A percentile compares a stretch with the other conserved stretches of the same genome.
phyloP scores from a whole-genome alignment of 1,140 invertebrate genomes.

The Homarus americanus region DNA sequence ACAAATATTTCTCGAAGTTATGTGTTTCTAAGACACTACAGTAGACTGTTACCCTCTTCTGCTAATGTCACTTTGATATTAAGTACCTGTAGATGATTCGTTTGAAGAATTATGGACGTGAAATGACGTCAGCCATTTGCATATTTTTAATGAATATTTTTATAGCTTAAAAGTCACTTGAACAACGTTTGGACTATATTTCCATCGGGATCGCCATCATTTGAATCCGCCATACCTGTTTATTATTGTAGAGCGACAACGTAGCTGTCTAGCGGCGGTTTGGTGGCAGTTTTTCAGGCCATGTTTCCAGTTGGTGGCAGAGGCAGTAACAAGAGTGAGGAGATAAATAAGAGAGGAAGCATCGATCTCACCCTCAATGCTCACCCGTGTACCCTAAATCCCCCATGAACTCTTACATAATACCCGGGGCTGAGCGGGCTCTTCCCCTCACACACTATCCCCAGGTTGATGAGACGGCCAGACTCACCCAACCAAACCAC shows the following conservation, averaged over 20 bases:
- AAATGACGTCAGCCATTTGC: too few species aligned
- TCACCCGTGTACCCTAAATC: conserved; percentile 61
- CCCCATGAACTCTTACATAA: conserved; percentile 63
- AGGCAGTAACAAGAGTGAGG: conserved; percentile 40
- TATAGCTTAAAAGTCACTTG: too few species aligned
- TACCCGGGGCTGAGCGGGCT: background rate
- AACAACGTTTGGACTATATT: too few species aligned
- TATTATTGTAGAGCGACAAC: conserved; percentile 19
- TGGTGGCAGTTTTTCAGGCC: conserved; percentile 29
- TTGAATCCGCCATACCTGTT: conserved; percentile 38
- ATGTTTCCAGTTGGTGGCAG: conserved; percentile 22
- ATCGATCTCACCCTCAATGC: conserved; percentile 35
- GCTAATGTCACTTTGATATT: too few species aligned
- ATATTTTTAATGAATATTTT: too few species aligned
- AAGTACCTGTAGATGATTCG: too few species aligned
- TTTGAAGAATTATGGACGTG: too few species aligned
- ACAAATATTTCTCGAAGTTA: too few species aligned
- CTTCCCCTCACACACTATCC: background rate
- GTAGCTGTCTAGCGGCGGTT: background rate
- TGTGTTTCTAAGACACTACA: too few species aligned
- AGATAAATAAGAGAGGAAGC: conserved; percentile 49
- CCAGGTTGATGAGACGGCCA: conserved; percentile 20
- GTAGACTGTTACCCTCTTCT: too few species aligned
- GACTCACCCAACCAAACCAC: too few species aligned
- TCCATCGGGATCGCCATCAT: background rate